Percentiles rank a stretch among this genome's conserved stretches.
Evolutionary conservation across 2,113 vertebrate species (phyloP).

Genomic region (Piaya cayana): DNA sequence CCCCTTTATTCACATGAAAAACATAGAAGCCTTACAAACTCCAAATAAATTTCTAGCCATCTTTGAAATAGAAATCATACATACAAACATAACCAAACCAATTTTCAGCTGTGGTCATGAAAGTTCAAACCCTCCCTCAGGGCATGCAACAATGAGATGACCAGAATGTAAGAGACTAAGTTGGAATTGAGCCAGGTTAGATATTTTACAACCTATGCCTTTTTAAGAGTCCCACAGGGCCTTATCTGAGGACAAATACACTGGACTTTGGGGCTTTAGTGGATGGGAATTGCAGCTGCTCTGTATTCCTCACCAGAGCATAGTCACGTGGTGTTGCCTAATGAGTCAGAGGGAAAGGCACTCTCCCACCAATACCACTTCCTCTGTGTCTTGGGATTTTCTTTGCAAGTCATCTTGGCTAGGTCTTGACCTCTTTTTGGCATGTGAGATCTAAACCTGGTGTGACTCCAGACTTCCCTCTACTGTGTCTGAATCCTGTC

Average conservation of each 20-base stretch:
- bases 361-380: slow-evolving; percentile 17
- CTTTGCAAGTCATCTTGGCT: slow-evolving; percentile 16
- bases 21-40: not conserved
- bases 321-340: fast-evolving
- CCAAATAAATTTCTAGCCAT: not conserved
- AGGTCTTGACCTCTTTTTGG: slow-evolving; percentile 47
- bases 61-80: not conserved
- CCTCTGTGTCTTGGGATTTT: not conserved
- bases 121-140: not conserved
- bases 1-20: not conserved
- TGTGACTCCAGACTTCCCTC: slow-evolving; percentile 29
- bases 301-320: not conserved
- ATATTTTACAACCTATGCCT: not conserved
- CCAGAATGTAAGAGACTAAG: not conserved
- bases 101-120: not conserved
- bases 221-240: not conserved
- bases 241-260: not conserved
- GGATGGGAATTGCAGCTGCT: fast-evolving
- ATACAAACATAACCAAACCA: not conserved
- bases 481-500: not conserved
- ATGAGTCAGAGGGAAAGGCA: not conserved
- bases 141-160: not conserved
- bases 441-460: slow-evolving; percentile 19
- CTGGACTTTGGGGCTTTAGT: not conserved
- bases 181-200: not conserved